Evolutionary conservation across 2,113 vertebrate genomes (phyloP), one percentile per base, ranked within the genome.

Genomic region (Vulpes lagopus): DNA sequence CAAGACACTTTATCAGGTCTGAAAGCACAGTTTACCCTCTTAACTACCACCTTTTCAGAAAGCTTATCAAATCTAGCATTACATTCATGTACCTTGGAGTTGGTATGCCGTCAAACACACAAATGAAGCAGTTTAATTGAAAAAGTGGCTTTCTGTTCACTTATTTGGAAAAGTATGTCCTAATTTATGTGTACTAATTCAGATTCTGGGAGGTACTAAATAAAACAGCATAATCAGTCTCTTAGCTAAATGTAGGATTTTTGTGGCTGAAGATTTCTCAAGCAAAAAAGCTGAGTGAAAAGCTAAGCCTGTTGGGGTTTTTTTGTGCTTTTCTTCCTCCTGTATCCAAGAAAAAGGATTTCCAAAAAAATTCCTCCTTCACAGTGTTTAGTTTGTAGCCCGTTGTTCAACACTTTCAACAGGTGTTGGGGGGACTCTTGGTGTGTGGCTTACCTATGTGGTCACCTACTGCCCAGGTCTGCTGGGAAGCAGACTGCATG

Each of bases 11-110:
- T 95, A 96, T 90, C 86, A 97, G 73, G 25, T 35, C 1, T 76
- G 89, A 98, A 96, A 94, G 89, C 93, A 85, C 87, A 4, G 16
- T 16, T 74, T 94, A 76, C 96, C 98, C 86, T 97, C 96, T 97
- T 91, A 97, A 65, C 51, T 9, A 73, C 59, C 7, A 67, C 20
- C 59, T 97, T 96, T 69, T 32, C 43, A 85, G 93, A 98, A 92
- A 94, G 82, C 51, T 96, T 55, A 67, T 57, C 85, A 91, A 71
- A 22, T 93, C 92, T 89, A 57, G 59, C 55, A 82, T 19, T 89
- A 59, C 10, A 76, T 74, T 91, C 69, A 76, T 8, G 19, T 71
- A 57, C 79, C 82, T 25, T 73, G 78, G 94, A 96, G 82, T 91
- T 0, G 0, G 0, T 82, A 35, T 8, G 11, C 38, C 76, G 38